Evolutionary conservation across 2,888 invertebrate genomes (phyloP).

Genomic region (Acleris holmiana): DNA sequence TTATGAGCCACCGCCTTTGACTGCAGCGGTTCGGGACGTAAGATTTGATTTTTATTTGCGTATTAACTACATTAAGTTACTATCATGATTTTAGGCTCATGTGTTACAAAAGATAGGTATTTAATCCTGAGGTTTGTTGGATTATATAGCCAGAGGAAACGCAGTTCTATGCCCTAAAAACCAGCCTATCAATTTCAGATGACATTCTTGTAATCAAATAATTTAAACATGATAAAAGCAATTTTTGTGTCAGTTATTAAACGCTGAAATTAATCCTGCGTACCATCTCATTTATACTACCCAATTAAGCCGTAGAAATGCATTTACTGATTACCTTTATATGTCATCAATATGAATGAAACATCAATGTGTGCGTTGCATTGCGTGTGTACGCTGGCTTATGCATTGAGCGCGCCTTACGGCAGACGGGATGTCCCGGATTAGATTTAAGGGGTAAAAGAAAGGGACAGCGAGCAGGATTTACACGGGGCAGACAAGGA

Average conservation of each 20-base stretch:
- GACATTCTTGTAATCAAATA: too few relatives aligned
- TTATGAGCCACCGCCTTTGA: slow-evolving; percentile 63
- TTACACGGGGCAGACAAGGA: slow-evolving; percentile 63
- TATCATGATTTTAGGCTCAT: slow-evolving; percentile 3
- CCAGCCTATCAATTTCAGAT: too few relatives aligned
- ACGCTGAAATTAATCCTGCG: background rate
- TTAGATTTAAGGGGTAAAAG: slow-evolving; percentile 83
- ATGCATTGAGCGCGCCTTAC: slow-evolving; percentile 63
- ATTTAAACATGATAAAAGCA: too few relatives aligned
- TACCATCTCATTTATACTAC: background rate
- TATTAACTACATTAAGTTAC: slow-evolving; percentile 27
- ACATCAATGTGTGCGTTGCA: slow-evolving; percentile 40
- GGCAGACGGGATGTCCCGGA: slow-evolving; percentile 79
- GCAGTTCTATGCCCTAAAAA: too few relatives aligned
- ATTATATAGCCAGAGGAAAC: too few relatives aligned
- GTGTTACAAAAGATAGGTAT: too few relatives aligned
- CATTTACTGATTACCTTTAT: slow-evolving; percentile 24
- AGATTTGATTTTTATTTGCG: slow-evolving; percentile 25
- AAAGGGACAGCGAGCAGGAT: slow-evolving; percentile 56
- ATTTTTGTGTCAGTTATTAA: background rate
- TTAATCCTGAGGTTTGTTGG: too few relatives aligned
- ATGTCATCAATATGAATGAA: slow-evolving; percentile 1
- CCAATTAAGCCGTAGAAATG: slow-evolving; percentile 23
- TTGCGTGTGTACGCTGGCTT: slow-evolving; percentile 45
- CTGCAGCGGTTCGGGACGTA: slow-evolving; percentile 34